Evolutionary conservation across 2,888 invertebrate genomes (phyloP), one percentile per base, ranked within the genome.

Genomic region (Onchidella celtica): DNA sequence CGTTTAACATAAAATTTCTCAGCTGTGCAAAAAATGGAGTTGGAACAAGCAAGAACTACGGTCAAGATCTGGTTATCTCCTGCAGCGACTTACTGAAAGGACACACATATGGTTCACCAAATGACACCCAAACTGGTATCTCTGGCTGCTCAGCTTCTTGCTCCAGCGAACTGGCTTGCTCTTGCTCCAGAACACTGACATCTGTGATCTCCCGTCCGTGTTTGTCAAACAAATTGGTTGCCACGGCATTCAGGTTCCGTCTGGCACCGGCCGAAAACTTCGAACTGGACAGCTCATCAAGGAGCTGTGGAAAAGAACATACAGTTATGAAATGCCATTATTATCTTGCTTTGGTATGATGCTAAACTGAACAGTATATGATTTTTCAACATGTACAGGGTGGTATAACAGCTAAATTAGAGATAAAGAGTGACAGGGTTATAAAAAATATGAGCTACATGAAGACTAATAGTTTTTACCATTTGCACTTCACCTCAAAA

Each of bases 21-120:
- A n/a, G n/a, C n/a, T n/a, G n/a, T n/a, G n/a, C n/a, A n/a, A n/a
- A n/a, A n/a, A n/a, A n/a, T n/a, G n/a, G n/a, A n/a, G n/a, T n/a
- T n/a, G n/a, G n/a, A n/a, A n/a, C n/a, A n/a, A n/a, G n/a, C n/a
- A n/a, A n/a, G n/a, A n/a, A n/a, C n/a, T n/a, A n/a, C n/a, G n/a
- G n/a, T n/a, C n/a, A n/a, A n/a, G n/a, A n/a, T n/a, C n/a, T n/a
- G n/a, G n/a, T n/a, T n/a, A n/a, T n/a, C n/a, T n/a, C n/a, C n/a
- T n/a, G n/a, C n/a, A 47, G 2, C 29, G 6, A 88, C 91, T 91
- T 87, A 93, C 93, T 90, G 86, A 89, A 91, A 24, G 92, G 92
- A 59, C 87, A 86, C 61, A 92, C 92, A 86, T 90, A 93, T 3
- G 89, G 85, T 83, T 93, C 93, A 1, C 93, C 93, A 86, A 88